These are phyloP conservation scores for Phyllotis vaccarum DNA, from an alignment of 2,797 vertebrate species.

Conservation along the genomic window DNA sequence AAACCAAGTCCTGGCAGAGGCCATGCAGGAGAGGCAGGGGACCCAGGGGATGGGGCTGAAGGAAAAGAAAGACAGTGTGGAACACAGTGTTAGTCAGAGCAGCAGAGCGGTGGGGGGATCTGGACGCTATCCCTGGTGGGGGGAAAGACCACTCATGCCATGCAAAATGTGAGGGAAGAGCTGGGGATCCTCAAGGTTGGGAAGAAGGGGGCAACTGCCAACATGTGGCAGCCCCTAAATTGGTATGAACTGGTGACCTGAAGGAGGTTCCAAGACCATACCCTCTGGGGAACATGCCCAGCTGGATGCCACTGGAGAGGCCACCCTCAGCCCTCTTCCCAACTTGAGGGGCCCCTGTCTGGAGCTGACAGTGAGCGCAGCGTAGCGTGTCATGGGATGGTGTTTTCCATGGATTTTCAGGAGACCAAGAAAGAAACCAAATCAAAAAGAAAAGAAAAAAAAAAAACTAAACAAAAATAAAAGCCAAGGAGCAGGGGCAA, in stretches of 20 bases:
- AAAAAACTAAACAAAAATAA: background rate
- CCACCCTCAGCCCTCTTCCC: constrained; percentile 61
- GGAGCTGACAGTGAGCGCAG: constrained; percentile 82
- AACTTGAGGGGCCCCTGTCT: constrained; percentile 62
- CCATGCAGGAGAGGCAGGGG: constrained; percentile 62
- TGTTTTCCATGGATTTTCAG: constrained; percentile 88
- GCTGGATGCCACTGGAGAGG: constrained; percentile 76
- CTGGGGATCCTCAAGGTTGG: constrained; percentile 54
- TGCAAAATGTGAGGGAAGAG: constrained; percentile 78
- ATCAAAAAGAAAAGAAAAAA: constrained; percentile 74
- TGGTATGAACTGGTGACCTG: background rate
- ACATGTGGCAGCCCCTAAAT: constrained; percentile 43
- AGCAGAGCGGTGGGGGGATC: constrained; percentile 68
- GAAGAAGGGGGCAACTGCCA: constrained; percentile 65
- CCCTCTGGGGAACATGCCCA: background rate
- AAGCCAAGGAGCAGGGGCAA: background rate
- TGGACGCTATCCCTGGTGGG: constrained; percentile 77
- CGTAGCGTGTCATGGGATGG: constrained; percentile 86
- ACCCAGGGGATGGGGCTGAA: background rate
- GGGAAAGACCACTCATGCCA: constrained; percentile 82
- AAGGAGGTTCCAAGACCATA: background rate
- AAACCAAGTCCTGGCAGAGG: constrained; percentile 56
- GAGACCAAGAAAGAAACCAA: constrained; percentile 84
- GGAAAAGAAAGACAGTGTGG: constrained; percentile 75
- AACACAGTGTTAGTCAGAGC: constrained; percentile 86